A percentile compares a stretch with the other conserved stretches of the same genome.
Evolutionary conservation across 2,888 invertebrate genomes (phyloP).

Genomic region (Tetrapedia diversipes): DNA sequence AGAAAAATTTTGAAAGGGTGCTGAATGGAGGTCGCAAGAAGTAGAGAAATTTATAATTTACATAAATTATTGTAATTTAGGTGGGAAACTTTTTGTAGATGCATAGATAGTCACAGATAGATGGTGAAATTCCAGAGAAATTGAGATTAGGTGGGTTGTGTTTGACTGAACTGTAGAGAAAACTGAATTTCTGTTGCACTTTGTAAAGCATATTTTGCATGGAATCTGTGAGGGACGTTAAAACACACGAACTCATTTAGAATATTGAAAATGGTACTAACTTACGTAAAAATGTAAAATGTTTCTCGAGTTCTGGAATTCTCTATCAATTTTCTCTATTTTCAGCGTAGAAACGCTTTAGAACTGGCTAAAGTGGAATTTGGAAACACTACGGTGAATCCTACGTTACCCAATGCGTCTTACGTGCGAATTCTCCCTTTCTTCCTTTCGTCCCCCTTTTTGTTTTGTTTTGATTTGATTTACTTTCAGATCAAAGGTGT

Average conservation of each 20-base stretch:
- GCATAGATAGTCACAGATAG: no score
- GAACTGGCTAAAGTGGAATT: background rate
- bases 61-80: background rate
- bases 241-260: no score
- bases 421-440: background rate
- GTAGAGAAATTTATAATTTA: no score
- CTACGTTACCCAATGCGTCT: background rate
- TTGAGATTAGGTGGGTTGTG: background rate
- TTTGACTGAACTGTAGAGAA: background rate
- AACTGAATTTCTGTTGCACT: no score
- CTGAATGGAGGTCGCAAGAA: no score
- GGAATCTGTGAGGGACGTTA: no score
- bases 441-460: background rate
- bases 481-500: background rate
- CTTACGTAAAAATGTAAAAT: no score
- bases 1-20: no score
- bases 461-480: no score
- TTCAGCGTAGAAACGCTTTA: background rate
- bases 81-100: no score
- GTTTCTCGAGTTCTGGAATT: background rate
- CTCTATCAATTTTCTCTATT: conserved; percentile 14
- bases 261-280: no score
- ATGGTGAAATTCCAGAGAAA: background rate
- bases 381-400: background rate
- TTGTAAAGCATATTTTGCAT: no score